Conservation (phyloP, 2,888 invertebrate species). For the Anticlea derivata region DNA sequence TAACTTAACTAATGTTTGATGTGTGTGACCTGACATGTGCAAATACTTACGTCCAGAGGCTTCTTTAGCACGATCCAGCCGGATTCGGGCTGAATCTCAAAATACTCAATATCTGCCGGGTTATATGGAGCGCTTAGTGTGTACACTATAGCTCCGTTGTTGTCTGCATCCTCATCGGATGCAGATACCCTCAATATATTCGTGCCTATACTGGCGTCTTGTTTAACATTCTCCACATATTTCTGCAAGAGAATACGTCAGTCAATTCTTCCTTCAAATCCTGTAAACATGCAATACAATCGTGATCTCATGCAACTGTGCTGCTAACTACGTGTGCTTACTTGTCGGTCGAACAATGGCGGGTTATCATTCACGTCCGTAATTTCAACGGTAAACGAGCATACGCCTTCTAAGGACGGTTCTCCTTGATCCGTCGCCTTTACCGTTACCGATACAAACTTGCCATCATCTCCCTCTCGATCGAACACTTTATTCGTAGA, state of each 20-base stretch:
- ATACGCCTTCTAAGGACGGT: constrained; percentile 98
- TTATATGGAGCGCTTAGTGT: constrained; percentile 95
- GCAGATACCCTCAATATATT: constrained; percentile 97
- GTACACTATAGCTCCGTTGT: constrained; percentile 97
- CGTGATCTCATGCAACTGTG: constrained; percentile 57
- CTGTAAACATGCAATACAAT: constrained; percentile 45
- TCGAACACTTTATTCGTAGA: constrained; percentile 98
- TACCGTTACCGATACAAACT: constrained; percentile 97
- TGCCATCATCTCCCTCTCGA: constrained; percentile 97
- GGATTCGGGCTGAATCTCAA: constrained; percentile 97
- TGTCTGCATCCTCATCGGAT: constrained; percentile 98
- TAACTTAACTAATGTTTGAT: constrained; percentile 26
- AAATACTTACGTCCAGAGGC: constrained; percentile 96
- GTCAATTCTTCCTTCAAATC: constrained; percentile 38
- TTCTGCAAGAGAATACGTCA: constrained; percentile 86
- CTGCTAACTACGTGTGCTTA: constrained; percentile 67
- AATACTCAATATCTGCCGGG: constrained; percentile 95
- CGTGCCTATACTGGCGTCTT: constrained; percentile 97
- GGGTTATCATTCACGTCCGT: constrained; percentile 99
- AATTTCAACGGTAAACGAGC: constrained; percentile 98
- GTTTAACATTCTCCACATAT: constrained; percentile 98
- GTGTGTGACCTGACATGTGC: constrained; percentile 39
- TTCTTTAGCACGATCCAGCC: constrained; percentile 98
- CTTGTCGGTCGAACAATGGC: constrained; percentile 97
- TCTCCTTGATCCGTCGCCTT: constrained; percentile 99